phyloP scores from a whole-genome alignment of 2,888 invertebrate genomes.

The Allophyes oxyacanthae region DNA sequence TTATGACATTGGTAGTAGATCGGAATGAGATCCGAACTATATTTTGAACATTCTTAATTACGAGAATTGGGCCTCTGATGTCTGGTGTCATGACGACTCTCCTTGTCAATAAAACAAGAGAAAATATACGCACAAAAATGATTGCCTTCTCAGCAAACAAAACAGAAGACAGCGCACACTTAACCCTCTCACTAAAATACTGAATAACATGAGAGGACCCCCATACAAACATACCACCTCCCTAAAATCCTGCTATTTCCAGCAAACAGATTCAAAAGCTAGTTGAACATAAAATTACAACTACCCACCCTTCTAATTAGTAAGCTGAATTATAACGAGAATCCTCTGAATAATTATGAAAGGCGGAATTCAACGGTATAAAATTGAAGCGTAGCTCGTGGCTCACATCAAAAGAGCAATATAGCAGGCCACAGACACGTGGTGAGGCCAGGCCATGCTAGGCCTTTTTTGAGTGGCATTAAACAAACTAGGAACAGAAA shows the following conservation, averaged over 20 bases:
- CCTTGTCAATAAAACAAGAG: too few species aligned
- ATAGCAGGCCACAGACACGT: constrained; percentile 46
- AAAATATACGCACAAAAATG: too few species aligned
- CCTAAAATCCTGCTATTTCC: background rate
- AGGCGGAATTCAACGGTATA: constrained; percentile 47
- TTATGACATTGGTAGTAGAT: too few species aligned
- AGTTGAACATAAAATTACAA: constrained; percentile 40
- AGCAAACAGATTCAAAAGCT: constrained; percentile 13
- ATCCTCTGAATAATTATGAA: constrained; percentile 73
- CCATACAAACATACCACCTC: constrained; percentile 9
- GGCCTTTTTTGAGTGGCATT: constrained; percentile 27
- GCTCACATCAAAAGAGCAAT: constrained; percentile 63
- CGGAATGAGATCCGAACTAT: too few species aligned
- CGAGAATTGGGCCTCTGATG: too few species aligned
- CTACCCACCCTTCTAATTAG: constrained; percentile 52
- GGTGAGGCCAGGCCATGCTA: constrained; percentile 21
- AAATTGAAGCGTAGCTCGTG: constrained; percentile 24
- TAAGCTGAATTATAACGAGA: constrained; percentile 64
- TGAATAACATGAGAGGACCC: background rate
- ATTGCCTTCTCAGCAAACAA: too few species aligned
- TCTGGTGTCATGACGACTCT: background rate
- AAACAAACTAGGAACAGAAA: background rate
- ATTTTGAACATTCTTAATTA: too few species aligned
- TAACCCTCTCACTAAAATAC: background rate
- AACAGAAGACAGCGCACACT: background rate